phyloP scores from a whole-genome alignment of 2,797 vertebrate species.

The Phrynocephalus vlangalii region DNA sequence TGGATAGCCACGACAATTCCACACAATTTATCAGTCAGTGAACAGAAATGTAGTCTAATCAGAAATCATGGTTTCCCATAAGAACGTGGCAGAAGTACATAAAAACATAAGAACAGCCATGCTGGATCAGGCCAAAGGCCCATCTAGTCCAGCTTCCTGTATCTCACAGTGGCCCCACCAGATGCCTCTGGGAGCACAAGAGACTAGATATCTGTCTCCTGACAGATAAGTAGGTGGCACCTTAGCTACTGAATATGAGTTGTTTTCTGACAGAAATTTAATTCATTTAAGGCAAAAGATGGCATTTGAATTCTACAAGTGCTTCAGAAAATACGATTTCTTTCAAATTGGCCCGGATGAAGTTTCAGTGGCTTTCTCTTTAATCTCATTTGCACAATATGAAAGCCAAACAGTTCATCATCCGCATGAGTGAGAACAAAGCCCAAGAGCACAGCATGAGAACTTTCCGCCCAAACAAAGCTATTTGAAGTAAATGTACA shows the following conservation, averaged over 20 bases:
- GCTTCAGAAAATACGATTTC: constrained; percentile 14
- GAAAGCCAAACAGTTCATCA: not conserved
- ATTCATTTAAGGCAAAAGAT: constrained; percentile 7
- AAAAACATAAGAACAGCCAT: no score
- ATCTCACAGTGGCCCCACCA: no score
- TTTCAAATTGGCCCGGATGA: not conserved
- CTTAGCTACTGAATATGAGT: not conserved
- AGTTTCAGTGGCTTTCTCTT: not conserved
- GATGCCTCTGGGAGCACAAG: no score
- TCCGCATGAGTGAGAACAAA: not conserved
- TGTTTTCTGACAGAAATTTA: not conserved
- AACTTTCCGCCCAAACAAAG: rapidly evolving
- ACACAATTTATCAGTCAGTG: not conserved
- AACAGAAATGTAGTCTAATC: not conserved
- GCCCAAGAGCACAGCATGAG: constrained; percentile 3
- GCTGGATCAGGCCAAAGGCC: no score
- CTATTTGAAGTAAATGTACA: not conserved
- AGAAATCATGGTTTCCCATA: not conserved
- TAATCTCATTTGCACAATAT: not conserved
- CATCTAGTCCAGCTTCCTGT: no score
- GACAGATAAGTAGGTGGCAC: no score
- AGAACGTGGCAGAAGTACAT: not conserved
- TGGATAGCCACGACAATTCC: not conserved
- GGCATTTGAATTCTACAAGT: not conserved
- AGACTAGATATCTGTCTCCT: no score